These are phyloP conservation scores for Pipistrellus pipistrellus DNA, from an alignment of 2,797 vertebrate species.

Conservation along the genomic window DNA sequence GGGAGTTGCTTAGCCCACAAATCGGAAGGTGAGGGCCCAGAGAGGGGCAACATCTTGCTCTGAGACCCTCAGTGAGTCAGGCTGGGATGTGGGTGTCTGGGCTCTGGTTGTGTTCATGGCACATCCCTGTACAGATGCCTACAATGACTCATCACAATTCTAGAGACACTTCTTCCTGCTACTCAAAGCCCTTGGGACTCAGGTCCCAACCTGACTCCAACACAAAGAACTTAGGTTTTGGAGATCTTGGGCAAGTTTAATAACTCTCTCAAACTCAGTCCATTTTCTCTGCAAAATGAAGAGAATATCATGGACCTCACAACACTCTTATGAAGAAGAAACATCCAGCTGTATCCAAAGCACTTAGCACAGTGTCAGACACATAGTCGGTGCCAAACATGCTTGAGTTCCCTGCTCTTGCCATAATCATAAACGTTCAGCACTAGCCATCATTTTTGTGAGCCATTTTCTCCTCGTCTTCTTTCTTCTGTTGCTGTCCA, in stretches of 20 bases:
- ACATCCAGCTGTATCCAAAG: background rate
- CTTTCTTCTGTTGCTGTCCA: background rate
- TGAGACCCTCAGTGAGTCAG: background rate
- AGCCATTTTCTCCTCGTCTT: background rate
- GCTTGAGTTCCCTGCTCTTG: background rate
- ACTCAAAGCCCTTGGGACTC: background rate
- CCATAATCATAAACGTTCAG: background rate
- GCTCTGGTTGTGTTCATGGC: background rate
- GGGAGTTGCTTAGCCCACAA: background rate
- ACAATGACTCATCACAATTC: conserved; percentile 22
- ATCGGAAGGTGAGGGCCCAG: background rate
- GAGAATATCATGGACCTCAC: background rate
- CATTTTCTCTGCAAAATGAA: background rate
- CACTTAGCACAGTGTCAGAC: background rate
- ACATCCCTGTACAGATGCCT: background rate
- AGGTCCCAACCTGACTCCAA: background rate
- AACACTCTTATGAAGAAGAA: background rate
- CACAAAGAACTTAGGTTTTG: background rate
- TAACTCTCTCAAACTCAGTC: background rate
- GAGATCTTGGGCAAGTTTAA: background rate
- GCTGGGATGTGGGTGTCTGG: background rate
- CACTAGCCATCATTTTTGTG: background rate
- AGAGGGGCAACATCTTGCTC: background rate
- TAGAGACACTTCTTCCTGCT: background rate
- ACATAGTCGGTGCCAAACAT: background rate